Evolutionary conservation across 2,113 vertebrate species (phyloP).

Genomic region (Thomomys bottae): DNA sequence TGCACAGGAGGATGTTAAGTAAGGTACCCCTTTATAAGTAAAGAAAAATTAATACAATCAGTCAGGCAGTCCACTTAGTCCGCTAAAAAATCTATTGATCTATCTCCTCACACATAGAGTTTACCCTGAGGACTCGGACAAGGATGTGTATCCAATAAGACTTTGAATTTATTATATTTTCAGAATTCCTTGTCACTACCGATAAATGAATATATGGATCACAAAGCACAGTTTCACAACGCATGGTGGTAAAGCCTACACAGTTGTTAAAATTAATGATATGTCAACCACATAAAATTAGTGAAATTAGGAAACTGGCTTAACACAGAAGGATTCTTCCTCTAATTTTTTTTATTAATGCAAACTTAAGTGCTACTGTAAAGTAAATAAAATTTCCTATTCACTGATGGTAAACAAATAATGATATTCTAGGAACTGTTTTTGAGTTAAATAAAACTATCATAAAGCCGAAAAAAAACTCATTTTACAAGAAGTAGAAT

Average conservation of each 20-base stretch:
- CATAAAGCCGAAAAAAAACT: no score
- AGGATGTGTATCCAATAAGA: not conserved
- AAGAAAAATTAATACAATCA: not conserved
- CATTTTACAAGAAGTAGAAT: not conserved
- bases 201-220: not conserved
- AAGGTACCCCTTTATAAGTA: not conserved
- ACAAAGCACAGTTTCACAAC: not conserved
- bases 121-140: not conserved
- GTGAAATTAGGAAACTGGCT: conserved; percentile 58
- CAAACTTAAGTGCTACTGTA: conserved; percentile 30
- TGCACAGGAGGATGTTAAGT: not conserved
- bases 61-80: not conserved
- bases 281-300: conserved; percentile 71
- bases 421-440: not conserved
- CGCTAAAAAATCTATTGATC: not conserved
- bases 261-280: no score
- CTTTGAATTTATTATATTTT: not conserved
- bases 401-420: conserved; percentile 37
- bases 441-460: not conserved
- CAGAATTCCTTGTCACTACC: not conserved
- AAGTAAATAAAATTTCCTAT: conserved; percentile 56
- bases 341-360: conserved; percentile 40
- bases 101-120: not conserved
- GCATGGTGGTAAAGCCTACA: not conserved
- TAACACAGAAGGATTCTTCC: conserved; percentile 52